These are phyloP conservation scores for Montipora efflorescens DNA, from an alignment of 64 coral and sea anemone genomes.

Conservation along the genomic window DNA sequence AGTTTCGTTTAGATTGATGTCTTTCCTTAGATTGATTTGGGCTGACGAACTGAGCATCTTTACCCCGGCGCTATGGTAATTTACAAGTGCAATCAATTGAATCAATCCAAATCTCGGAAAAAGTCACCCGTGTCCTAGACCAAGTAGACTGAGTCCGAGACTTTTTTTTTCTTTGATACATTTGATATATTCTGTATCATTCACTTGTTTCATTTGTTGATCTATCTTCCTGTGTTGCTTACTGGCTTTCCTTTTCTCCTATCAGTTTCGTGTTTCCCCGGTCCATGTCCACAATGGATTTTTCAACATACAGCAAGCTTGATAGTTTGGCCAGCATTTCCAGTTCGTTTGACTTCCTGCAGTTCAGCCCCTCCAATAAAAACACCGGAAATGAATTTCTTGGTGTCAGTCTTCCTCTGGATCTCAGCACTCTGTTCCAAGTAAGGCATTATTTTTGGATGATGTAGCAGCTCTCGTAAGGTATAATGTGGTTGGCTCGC, in stretches of 20 bases:
- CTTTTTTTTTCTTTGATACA: not conserved
- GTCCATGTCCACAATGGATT: slow-evolving; percentile 44
- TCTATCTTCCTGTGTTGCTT: not conserved
- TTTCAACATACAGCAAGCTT: slow-evolving; percentile 30
- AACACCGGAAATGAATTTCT: slow-evolving; percentile 88
- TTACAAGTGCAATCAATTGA: no score
- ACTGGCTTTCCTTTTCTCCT: not conserved
- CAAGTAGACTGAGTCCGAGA: no score
- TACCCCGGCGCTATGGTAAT: no score
- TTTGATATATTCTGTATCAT: not conserved
- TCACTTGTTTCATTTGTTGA: not conserved
- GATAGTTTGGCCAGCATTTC: slow-evolving; percentile 75
- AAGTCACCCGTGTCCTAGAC: no score
- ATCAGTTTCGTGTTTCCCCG: slow-evolving; percentile 13
- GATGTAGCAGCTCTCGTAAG: no score
- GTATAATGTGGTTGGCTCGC: no score
- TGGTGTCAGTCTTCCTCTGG: slow-evolving; percentile 85
- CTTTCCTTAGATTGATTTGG: not conserved
- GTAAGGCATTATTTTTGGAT: slow-evolving; percentile 27
- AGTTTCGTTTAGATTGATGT: not conserved
- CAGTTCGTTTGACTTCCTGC: slow-evolving; percentile 76
- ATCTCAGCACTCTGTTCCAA: slow-evolving; percentile 88
- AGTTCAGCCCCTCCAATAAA: slow-evolving; percentile 56
- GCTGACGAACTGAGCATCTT: no score
- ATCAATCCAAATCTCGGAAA: no score